phyloP scores from a whole-genome alignment of 2,797 vertebrate species.

The Falco naumanni region DNA sequence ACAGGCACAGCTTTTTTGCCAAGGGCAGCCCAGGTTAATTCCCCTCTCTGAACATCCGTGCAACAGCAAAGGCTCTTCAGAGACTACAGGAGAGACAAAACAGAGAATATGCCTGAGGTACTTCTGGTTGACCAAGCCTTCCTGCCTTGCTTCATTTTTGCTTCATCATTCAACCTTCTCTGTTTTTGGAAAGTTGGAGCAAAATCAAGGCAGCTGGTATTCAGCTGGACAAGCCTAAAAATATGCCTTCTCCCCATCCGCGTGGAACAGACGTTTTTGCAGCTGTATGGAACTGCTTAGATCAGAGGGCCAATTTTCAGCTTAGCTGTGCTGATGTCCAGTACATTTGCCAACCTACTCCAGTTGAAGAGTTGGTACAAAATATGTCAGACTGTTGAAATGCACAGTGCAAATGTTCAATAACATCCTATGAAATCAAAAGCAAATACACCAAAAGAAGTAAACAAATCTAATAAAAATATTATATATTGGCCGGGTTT shows the following conservation, averaged over 20 bases:
- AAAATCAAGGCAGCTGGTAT: constrained; percentile 24
- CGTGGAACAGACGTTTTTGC: background rate
- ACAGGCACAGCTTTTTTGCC: background rate
- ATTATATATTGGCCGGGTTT: background rate
- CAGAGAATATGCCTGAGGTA: background rate
- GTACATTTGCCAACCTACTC: background rate
- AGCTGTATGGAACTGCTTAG: background rate
- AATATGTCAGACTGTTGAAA: background rate
- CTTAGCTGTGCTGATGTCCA: background rate
- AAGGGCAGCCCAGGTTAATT: background rate
- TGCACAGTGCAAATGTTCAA: background rate
- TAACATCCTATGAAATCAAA: background rate
- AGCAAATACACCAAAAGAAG: background rate
- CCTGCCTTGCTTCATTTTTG: constrained; percentile 8
- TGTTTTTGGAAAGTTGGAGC: background rate
- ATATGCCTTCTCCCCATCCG: background rate
- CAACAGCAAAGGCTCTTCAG: background rate
- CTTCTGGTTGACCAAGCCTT: constrained; percentile 1
- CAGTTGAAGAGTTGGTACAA: background rate
- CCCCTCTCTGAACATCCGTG: background rate
- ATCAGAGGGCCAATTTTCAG: background rate
- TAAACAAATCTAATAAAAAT: background rate
- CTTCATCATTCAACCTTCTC: background rate
- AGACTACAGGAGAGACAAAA: background rate
- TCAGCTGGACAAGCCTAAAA: constrained; percentile 31